Evolutionary conservation across 2,113 vertebrate species (phyloP), one percentile per base, ranked within the genome.

Genomic region (Podocnemis expansa): DNA sequence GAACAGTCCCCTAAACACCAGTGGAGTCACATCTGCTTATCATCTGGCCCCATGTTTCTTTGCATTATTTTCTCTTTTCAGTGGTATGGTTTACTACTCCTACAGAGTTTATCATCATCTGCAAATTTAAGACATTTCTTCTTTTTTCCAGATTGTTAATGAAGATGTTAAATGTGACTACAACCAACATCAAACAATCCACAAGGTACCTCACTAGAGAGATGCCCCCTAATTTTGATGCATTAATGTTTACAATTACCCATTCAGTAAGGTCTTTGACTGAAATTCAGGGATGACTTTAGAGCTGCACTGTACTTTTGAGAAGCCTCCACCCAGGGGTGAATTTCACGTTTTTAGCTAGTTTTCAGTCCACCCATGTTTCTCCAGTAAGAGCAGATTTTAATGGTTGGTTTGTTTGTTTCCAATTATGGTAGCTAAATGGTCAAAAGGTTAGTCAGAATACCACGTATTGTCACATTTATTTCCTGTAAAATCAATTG

Each of bases 161-260:
- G 21, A 75, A 24, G 38, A 75, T 25, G 22, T 75, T 41, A 38
- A 43, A 41, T 73, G n/a, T 24, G 38, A 73, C 38, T 21, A 24
- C 70, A 73, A 24, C 27, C 9, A 75, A 43, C 31, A 67, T 41
- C 70, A 41, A 10, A 21, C 67, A 41, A 13, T n/a, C 5, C 22
- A 19, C 3, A 3, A 13, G 70, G 10, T 75, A 75, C 10, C 38
- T 43, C 38, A 24, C 70, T 43, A 41, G 70, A 25, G 41, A 24
- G 38, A 41, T 22, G 41, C 24, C 43, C 70, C 41, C 10, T 41
- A 38, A 25, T 22, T 75, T 43, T 27, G 70, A 75, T 75, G 12
- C 41, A 25, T 14, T 21, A 4, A 1, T 82, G 90, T 58, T 58
- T 1, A 0, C 34, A 78, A 56, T 49, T 55, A 14, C 1, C 3